phyloP scores from a whole-genome alignment of 2,888 invertebrate genomes.

The Pollenia griseotomentosa region DNA sequence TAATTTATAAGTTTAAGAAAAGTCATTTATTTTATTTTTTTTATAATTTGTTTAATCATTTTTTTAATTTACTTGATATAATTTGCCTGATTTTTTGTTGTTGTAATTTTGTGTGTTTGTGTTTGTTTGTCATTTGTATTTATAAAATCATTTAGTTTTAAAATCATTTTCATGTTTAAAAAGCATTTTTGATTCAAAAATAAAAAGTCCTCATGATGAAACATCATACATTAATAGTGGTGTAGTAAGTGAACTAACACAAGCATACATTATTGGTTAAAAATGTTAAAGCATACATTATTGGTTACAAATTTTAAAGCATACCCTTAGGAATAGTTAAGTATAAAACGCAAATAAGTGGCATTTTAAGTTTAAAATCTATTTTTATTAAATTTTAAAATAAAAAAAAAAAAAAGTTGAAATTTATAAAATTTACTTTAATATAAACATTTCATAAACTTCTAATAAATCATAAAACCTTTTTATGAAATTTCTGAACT shows the following conservation, averaged over 20 bases:
- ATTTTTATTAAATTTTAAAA: too few species aligned
- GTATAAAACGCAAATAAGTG: not conserved
- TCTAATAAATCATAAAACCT: too few species aligned
- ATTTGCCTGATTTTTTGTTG: conserved; percentile 43
- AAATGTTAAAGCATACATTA: conserved; percentile 38
- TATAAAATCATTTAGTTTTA: conserved; percentile 35
- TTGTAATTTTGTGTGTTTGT: conserved; percentile 70
- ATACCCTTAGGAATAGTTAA: conserved; percentile 36
- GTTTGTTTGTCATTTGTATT: conserved; percentile 30
- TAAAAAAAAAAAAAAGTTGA: too few species aligned
- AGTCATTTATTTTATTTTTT: conserved; percentile 8
- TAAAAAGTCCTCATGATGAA: too few species aligned
- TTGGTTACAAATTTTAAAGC: conserved; percentile 16
- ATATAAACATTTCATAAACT: too few species aligned
- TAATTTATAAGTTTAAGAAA: not conserved
- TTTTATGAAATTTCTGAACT: too few species aligned
- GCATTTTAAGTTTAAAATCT: too few species aligned
- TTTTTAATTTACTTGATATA: conserved; percentile 19
- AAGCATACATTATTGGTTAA: not conserved
- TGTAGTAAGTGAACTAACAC: conserved; percentile 33
- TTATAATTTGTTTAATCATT: conserved; percentile 3
- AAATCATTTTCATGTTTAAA: conserved; percentile 16
- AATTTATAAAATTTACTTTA: too few species aligned
- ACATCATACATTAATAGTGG: conserved; percentile 17
- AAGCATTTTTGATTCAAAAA: not conserved